phyloP scores from a whole-genome alignment of 2,797 vertebrate genomes.

The Cirrhinus molitorella region DNA sequence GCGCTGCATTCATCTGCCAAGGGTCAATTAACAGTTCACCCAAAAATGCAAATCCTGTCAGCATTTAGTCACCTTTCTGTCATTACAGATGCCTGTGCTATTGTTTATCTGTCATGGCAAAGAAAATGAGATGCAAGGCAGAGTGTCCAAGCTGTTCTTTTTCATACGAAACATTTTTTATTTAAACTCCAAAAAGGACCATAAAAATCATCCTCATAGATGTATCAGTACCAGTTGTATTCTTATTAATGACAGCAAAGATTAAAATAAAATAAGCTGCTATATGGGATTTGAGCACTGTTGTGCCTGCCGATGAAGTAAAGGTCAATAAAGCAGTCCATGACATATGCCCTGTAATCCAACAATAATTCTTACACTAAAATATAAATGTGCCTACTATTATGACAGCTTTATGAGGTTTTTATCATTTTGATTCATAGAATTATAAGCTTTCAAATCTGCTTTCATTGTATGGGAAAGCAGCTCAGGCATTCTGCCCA shows the following conservation, averaged over 20 bases:
- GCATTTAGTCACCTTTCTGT: conserved; percentile 9
- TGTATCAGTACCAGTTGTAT: not conserved
- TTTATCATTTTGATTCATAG: not conserved
- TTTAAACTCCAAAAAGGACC: not conserved
- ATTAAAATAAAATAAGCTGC: not conserved
- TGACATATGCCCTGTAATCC: not conserved
- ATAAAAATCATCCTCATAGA: not conserved
- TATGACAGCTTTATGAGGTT: not conserved
- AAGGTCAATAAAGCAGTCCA: conserved; percentile 11
- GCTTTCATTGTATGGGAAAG: not conserved
- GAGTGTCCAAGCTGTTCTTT: not conserved
- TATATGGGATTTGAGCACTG: not conserved
- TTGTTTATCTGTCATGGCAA: not conserved
- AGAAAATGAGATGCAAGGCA: not conserved
- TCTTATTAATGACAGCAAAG: not conserved
- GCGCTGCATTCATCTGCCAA: conserved; percentile 44
- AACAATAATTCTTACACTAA: not conserved
- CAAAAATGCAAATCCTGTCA: conserved; percentile 21
- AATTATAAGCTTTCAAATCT: not conserved
- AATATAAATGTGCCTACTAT: not conserved
- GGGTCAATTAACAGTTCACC: conserved; percentile 35
- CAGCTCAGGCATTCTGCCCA: not conserved
- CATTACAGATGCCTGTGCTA: not conserved
- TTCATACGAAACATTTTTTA: not conserved
- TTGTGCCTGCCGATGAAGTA: not conserved